phyloP scores from a whole-genome alignment of 2,888 invertebrate genomes.

The Mantis religiosa region DNA sequence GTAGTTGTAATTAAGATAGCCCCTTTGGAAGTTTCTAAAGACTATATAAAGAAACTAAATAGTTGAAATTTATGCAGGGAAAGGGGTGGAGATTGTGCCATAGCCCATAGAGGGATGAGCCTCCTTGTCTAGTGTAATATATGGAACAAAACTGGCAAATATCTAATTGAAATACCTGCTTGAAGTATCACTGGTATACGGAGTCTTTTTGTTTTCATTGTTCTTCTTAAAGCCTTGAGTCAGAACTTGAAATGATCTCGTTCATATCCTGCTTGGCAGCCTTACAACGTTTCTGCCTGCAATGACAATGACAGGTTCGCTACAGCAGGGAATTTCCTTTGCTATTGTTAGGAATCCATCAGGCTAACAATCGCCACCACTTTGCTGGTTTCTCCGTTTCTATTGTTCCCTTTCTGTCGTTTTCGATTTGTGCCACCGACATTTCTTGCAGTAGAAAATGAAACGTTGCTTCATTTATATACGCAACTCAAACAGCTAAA shows the following conservation, averaged over 20 bases:
- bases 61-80: no score
- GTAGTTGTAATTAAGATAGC: no score
- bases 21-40: no score
- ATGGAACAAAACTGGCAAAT: no score
- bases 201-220: background rate
- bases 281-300: background rate
- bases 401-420: background rate
- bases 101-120: no score
- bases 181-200: no score
- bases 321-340: background rate
- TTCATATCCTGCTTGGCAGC: background rate
- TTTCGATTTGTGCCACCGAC: background rate
- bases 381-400: background rate
- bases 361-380: background rate
- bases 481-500: background rate
- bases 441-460: background rate
- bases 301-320: background rate
- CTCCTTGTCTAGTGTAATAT: no score
- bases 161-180: no score
- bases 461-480: background rate
- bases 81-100: no score
- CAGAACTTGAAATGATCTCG: background rate
- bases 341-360: background rate
- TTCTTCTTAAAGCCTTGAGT: background rate
- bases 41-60: no score